Evolutionary conservation across 2,888 invertebrate species (phyloP), one percentile per base, ranked within the genome.

Genomic region (Sepiola atlantica): DNA sequence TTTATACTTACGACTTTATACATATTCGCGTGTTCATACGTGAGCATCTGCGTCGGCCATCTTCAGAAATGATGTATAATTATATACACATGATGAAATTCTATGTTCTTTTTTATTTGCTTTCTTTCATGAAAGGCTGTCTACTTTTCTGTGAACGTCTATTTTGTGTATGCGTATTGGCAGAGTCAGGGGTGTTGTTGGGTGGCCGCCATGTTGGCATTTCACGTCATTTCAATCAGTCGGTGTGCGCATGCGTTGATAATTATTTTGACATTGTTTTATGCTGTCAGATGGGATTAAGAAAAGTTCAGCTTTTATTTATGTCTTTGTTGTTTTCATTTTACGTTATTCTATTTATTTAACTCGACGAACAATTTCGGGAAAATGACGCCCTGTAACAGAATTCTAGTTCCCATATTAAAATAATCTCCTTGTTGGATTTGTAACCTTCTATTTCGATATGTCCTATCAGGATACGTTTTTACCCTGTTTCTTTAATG

Each of bases 251-350:
- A 77, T 77, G 32, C 77, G 77, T 77, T 77, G 16, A 14, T 32
- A 77, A 77, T 77, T 77, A 77, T 77, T 77, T 77, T 77, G 77
- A 77, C 77, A 77, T n/a, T 32, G 77, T 77, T n/a, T 16, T 77
- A n/a, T 77, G n/a, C 77, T 77, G 77, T 77, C 77, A 77, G 77
- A 77, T 77, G n/a, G 77, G 77, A 77, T 77, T 77, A 77, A 77
- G 77, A 77, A 28, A 77, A 77, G 4, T 77, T 77, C 28, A 24
- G 24, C 28, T 14, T 77, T n/a, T 77, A 77, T n/a, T 28, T 77
- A 12, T 77, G 28, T 77, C 77, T 77, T n/a, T 1, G 28, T n/a
- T 77, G 77, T 28, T 45, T 45, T 45, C 45, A 45, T 45, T 45
- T 45, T 45, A 8, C 45, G 2, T 45, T 8, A 2, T 45, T 45